Conservation (phyloP, 2,888 invertebrate genomes). For the Acleris holmiana region DNA sequence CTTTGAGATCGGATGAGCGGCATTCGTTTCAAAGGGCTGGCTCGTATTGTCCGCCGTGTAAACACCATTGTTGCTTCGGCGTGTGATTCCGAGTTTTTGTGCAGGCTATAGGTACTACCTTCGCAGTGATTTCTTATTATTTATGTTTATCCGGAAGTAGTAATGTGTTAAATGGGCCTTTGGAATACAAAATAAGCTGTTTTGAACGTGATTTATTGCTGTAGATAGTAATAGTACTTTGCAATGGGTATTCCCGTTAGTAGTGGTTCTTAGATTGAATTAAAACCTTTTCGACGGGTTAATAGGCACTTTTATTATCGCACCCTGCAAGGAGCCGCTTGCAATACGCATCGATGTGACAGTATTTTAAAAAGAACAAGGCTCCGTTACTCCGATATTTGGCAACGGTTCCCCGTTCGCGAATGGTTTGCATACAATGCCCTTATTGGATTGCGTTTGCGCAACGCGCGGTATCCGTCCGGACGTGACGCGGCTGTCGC, state of each 20-base stretch:
- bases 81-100: slow-evolving; percentile 69
- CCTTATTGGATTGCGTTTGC: slow-evolving; percentile 70
- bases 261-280: too few relatives aligned
- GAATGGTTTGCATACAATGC: slow-evolving; percentile 80
- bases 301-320: too few relatives aligned
- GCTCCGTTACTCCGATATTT: slow-evolving; percentile 59
- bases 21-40: slow-evolving; percentile 64
- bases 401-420: slow-evolving; percentile 59
- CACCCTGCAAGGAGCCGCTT: not conserved
- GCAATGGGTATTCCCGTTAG: too few relatives aligned
- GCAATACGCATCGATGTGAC: not conserved
- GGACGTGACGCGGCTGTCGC: slow-evolving; percentile 72
- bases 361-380: slow-evolving; percentile 16
- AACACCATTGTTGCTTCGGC: slow-evolving; percentile 68
- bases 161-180: slow-evolving; percentile 30
- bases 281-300: too few relatives aligned
- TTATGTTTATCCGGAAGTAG: slow-evolving; percentile 58
- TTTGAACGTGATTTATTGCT: slow-evolving; percentile 7
- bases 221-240: too few relatives aligned
- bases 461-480: slow-evolving; percentile 72
- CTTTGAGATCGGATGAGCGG: slow-evolving; percentile 67
- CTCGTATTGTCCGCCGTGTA: slow-evolving; percentile 65
- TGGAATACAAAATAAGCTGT: slow-evolving; percentile 11
- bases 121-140: slow-evolving; percentile 62
- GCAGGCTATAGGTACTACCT: slow-evolving; percentile 53